These are phyloP conservation scores for Apteryx owenii DNA, from an alignment of 2,113 vertebrate genomes.

Conservation along the genomic window DNA sequence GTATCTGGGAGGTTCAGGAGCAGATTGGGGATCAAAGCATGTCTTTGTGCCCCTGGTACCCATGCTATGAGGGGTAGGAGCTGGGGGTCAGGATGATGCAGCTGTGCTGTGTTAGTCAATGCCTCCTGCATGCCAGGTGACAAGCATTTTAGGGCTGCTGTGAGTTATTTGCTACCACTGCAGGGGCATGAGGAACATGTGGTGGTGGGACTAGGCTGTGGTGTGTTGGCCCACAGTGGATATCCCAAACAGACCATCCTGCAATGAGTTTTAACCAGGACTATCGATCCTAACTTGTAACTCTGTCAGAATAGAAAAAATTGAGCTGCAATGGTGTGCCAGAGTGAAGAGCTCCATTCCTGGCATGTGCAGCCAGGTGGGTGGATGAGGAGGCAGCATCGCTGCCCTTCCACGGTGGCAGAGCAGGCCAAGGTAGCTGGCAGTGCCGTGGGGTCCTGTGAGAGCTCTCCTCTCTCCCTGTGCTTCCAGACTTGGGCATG, in stretches of 20 bases:
- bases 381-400: accelerated
- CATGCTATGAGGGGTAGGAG: not conserved
- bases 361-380: not conserved
- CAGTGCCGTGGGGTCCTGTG: accelerated
- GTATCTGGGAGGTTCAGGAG: not conserved
- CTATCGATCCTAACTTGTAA: not conserved
- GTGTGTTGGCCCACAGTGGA: not conserved
- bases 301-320: not conserved
- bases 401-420: not conserved
- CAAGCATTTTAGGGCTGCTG: too few species aligned
- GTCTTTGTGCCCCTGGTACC: not conserved
- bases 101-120: not conserved
- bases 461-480: not conserved
- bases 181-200: not conserved
- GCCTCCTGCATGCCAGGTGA: too few species aligned
- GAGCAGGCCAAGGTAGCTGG: too few species aligned
- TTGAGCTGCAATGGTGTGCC: not conserved
- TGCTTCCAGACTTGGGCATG: not conserved
- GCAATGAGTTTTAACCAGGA: accelerated
- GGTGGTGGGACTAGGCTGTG: not conserved
- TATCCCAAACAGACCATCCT: not conserved
- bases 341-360: accelerated
- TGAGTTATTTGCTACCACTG: too few species aligned
- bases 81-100: too few species aligned
- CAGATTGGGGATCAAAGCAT: not conserved